Evolutionary conservation across 2,797 vertebrate genomes (phyloP).

Genomic region (Oreortyx pictus): DNA sequence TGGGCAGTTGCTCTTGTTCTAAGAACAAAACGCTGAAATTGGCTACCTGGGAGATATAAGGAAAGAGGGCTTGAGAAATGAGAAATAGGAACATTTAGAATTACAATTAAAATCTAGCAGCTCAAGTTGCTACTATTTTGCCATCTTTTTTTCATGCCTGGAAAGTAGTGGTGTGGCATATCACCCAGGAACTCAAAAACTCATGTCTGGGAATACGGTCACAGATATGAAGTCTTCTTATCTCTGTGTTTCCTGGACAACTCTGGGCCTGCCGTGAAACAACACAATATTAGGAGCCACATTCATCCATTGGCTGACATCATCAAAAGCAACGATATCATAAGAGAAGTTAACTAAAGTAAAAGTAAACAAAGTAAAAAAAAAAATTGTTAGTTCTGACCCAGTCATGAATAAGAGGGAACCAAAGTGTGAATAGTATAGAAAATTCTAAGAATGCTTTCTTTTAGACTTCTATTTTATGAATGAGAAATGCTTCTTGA

Average conservation of each 20-base stretch:
- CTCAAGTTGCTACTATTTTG: background rate
- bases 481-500: background rate
- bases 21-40: background rate
- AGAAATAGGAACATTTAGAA: background rate
- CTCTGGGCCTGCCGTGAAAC: background rate
- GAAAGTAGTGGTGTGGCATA: background rate
- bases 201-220: background rate
- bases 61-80: background rate
- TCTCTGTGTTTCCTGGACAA: background rate
- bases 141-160: background rate
- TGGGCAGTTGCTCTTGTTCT: background rate
- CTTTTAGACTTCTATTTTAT: background rate
- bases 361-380: background rate
- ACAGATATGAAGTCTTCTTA: background rate
- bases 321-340: background rate
- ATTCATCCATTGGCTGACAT: background rate
- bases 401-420: background rate
- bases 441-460: background rate
- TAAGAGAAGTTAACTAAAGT: background rate
- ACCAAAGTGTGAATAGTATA: background rate
- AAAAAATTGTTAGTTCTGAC: background rate
- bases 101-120: background rate
- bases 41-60: background rate
- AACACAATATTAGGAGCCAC: background rate
- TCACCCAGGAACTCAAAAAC: background rate